These are phyloP conservation scores for Pluvialis apricaria DNA, from an alignment of 2,113 vertebrate genomes.

Conservation along the genomic window DNA sequence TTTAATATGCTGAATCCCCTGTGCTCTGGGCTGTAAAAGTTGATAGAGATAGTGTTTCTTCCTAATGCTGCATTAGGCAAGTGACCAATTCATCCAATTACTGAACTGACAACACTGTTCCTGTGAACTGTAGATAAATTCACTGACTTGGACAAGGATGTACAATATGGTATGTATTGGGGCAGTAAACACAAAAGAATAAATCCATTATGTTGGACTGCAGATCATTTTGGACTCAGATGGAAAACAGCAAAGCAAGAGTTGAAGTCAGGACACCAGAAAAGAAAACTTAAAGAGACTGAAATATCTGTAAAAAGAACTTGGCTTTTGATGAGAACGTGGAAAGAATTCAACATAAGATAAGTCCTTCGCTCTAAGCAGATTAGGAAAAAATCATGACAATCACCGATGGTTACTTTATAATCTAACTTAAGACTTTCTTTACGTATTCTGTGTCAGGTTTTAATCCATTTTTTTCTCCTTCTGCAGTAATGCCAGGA, in stretches of 20 bases:
- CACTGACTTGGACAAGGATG: conserved; percentile 39
- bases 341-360: conserved; percentile 56
- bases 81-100: conserved; percentile 38
- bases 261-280: conserved; percentile 63
- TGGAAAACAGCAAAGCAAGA: conserved; percentile 46
- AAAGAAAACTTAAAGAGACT: conserved; percentile 14
- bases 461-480: conserved; percentile 6
- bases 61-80: conserved; percentile 54
- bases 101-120: conserved; percentile 47
- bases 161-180: conserved; percentile 41
- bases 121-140: conserved; percentile 39
- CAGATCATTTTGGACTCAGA: conserved; percentile 21
- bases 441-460: not conserved
- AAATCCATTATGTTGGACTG: conserved; percentile 32
- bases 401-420: not conserved
- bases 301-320: conserved; percentile 2
- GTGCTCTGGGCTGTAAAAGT: conserved; percentile 7
- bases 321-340: conserved; percentile 46
- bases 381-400: conserved; percentile 32
- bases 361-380: conserved; percentile 29
- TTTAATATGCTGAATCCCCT: conserved; percentile 27
- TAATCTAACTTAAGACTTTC: not conserved
- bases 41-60: conserved; percentile 3
- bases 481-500: not conserved
- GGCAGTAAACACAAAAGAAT: conserved; percentile 26